Evolutionary conservation across 2,888 invertebrate genomes (phyloP).

Genomic region (Branchellion lobata): DNA sequence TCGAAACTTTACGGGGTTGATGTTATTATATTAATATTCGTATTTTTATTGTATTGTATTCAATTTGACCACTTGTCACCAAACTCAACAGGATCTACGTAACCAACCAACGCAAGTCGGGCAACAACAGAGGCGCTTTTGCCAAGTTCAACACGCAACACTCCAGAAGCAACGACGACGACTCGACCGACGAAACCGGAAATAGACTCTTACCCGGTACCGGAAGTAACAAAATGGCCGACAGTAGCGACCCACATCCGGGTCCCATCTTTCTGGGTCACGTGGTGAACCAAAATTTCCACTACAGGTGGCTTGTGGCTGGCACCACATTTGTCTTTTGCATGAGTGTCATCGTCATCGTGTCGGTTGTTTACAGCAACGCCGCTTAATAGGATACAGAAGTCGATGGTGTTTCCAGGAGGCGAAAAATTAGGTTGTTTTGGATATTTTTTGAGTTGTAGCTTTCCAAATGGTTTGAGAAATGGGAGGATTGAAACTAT

Average conservation of each 20-base stretch:
- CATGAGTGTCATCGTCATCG: slow-evolving; percentile 52
- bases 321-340: slow-evolving; percentile 50
- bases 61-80: too few relatives aligned
- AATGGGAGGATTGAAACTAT: too few relatives aligned
- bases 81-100: background rate
- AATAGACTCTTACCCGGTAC: background rate
- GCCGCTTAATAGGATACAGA: slow-evolving; percentile 7
- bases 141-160: background rate
- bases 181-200: slow-evolving; percentile 11
- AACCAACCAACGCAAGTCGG: background rate
- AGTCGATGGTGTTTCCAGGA: background rate
- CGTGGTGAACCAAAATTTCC: slow-evolving; percentile 51
- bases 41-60: too few relatives aligned
- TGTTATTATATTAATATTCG: too few relatives aligned
- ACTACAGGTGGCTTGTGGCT: slow-evolving; percentile 52
- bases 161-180: slow-evolving; percentile 21
- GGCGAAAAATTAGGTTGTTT: background rate
- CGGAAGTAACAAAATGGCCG: slow-evolving; percentile 34
- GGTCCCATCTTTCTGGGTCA: slow-evolving; percentile 52
- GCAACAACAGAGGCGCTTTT: background rate
- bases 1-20: too few relatives aligned
- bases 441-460: too few relatives aligned
- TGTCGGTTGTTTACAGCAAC: slow-evolving; percentile 54
- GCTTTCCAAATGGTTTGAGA: too few relatives aligned
- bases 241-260: slow-evolving; percentile 44